These are phyloP conservation scores for Acleris holmiana DNA, from an alignment of 2,888 invertebrate genomes.

Conservation along the genomic window DNA sequence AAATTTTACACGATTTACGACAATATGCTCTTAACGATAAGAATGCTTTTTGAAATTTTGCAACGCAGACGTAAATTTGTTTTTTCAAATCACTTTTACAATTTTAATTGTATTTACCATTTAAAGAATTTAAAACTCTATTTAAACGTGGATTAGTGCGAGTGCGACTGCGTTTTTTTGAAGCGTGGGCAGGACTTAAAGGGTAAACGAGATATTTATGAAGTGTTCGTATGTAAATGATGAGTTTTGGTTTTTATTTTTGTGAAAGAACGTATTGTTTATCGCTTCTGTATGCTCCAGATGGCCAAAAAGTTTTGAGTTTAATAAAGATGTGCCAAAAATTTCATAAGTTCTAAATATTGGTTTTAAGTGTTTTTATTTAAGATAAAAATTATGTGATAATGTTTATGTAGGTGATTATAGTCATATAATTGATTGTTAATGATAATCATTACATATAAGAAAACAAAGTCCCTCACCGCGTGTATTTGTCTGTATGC, in stretches of 20 bases:
- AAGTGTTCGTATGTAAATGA: slow-evolving; percentile 69
- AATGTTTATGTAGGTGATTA: too few species aligned
- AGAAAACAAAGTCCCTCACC: too few species aligned
- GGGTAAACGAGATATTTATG: slow-evolving; percentile 61
- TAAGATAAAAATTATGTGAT: too few species aligned
- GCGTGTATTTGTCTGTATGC: too few species aligned
- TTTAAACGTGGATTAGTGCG: slow-evolving; percentile 52
- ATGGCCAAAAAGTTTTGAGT: slow-evolving; percentile 33
- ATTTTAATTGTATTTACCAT: slow-evolving; percentile 53
- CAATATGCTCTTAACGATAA: slow-evolving; percentile 42
- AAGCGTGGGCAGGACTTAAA: slow-evolving; percentile 56
- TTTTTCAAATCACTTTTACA: slow-evolving; percentile 57
- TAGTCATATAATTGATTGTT: too few species aligned
- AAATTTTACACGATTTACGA: slow-evolving; percentile 36
- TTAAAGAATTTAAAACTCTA: slow-evolving; percentile 70
- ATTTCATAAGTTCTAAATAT: too few species aligned
- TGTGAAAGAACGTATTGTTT: slow-evolving; percentile 50
- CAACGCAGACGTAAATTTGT: slow-evolving; percentile 47
- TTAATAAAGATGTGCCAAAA: not conserved
- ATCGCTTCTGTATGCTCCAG: slow-evolving; percentile 47
- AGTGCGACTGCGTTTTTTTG: slow-evolving; percentile 37
- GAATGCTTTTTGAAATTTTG: slow-evolving; percentile 41
- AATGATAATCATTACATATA: too few species aligned
- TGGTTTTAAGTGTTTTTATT: too few species aligned
- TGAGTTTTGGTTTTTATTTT: slow-evolving; percentile 45